These are phyloP conservation scores for Drosophila maculinotata DNA, from an alignment of 2,888 invertebrate genomes.

Conservation along the genomic window DNA sequence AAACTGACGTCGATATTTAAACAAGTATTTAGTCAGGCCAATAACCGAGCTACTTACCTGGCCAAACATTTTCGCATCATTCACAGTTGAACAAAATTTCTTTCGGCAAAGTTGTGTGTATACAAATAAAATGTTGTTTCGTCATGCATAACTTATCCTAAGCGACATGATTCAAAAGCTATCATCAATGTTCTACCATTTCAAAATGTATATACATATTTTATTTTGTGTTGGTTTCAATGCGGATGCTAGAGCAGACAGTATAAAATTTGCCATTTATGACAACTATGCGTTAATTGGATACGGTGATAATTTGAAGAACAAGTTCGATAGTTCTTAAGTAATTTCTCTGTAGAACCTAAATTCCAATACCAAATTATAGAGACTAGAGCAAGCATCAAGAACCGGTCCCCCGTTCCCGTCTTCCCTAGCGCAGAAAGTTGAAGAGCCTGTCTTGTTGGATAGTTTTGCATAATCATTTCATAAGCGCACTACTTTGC, in stretches of 20 bases:
- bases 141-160: constrained; percentile 48
- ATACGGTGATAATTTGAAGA: constrained; percentile 40
- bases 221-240: constrained; percentile 25
- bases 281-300: constrained; percentile 40
- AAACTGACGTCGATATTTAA: constrained; percentile 6
- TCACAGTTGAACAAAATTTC: constrained; percentile 45
- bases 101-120: constrained; percentile 32
- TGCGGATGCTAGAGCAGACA: constrained; percentile 36
- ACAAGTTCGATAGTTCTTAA: constrained; percentile 68
- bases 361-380: constrained; percentile 14
- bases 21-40: constrained; percentile 33
- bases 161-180: constrained; percentile 35
- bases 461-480: constrained; percentile 76
- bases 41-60: constrained; percentile 45
- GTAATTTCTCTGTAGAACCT: constrained; percentile 40
- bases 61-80: constrained; percentile 19
- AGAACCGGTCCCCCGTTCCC: constrained; percentile 68
- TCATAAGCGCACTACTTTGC: constrained; percentile 77
- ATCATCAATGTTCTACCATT: constrained; percentile 28
- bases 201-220: constrained; percentile 22
- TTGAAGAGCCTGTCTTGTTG: constrained; percentile 55
- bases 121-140: constrained; percentile 28
- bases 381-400: constrained; percentile 26
- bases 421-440: constrained; percentile 60
- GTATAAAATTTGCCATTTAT: constrained; percentile 33